These are phyloP conservation scores for Clarias platycephalus DNA, from an alignment of 2,797 vertebrate genomes.

Conservation along the genomic window DNA sequence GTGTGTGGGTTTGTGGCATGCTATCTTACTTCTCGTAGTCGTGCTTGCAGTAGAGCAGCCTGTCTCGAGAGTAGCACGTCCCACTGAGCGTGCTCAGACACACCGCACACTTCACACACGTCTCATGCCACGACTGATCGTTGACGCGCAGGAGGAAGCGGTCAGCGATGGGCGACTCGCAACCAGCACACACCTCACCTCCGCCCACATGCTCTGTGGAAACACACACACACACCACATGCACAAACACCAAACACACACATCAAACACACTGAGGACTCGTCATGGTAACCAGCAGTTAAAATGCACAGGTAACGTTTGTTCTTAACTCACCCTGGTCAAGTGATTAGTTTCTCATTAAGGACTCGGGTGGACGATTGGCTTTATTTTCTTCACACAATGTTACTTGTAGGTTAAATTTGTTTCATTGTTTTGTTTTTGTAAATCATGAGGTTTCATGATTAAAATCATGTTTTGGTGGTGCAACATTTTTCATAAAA, in stretches of 20 bases:
- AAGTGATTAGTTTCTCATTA: background rate
- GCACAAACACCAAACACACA: constrained; percentile 10
- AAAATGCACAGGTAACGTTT: background rate
- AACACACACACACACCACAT: constrained; percentile 12
- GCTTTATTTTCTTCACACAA: background rate
- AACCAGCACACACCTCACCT: constrained; percentile 84
- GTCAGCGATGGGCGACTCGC: constrained; percentile 84
- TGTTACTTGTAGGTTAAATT: background rate
- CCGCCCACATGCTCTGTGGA: constrained; percentile 74
- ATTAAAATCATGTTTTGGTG: background rate
- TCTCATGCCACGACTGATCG: constrained; percentile 88
- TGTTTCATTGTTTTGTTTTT: background rate
- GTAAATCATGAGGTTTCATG: background rate
- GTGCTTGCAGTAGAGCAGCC: constrained; percentile 87
- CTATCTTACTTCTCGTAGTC: constrained; percentile 90
- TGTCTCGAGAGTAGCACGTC: constrained; percentile 86
- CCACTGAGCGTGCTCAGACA: constrained; percentile 83
- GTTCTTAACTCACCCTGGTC: background rate
- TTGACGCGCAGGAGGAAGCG: constrained; percentile 88
- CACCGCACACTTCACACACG: constrained; percentile 84
- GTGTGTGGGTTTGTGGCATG: background rate
- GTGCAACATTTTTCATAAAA: background rate
- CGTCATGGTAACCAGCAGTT: constrained; percentile 11
- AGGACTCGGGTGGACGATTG: background rate
- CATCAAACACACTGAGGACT: constrained; percentile 2